Base-by-base conservation (phyloP, 2,113 vertebrate genomes). In the Cromileptes altivelis region DNA sequence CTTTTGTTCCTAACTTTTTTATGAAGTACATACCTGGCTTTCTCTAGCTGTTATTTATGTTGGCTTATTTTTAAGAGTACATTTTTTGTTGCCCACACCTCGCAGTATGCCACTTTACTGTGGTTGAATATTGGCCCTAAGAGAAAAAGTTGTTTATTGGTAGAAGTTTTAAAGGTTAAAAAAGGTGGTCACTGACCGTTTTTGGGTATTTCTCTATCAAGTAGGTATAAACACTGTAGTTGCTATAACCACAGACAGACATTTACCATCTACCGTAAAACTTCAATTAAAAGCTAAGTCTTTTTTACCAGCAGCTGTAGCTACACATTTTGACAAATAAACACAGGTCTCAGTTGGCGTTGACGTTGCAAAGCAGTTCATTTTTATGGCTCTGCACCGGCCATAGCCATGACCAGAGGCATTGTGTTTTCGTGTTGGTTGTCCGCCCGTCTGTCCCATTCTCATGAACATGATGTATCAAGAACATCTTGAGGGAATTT, bases 51-150 rank as follows among this genome's bases (percentile, higher is more conserved):
- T 88, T 89, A 6, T 85, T 92, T 85, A 65, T 87, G 75, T 88
- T 90, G 81, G 74, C 84, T 89, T 87, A 63, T 80, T 75, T 84
- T 85, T 61, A 68, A 63, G 13, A 70, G 57, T 82, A 62, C 62
- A 30, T 80, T 85, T 91, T 90, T 55, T 91, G 88, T 92, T 93
- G 88, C 85, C 87, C 88, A 70, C 80, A 61, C 79, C 76, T 85
- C 25, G 81, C 91, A 86, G 82, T 87, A 72, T 94, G 82, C 81
- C 69, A 88, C 92, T 89, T 88, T 90, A 81, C 74, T 79, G 82
- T 90, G 81, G 78, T 88, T 89, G 73, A 89, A 75, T 86, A 86
- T 86, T 86, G 85, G 85, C 78, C 80, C 57, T 58, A 50, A 70
- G 75, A 87, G 69, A 91, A 62, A 79, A 67, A 75, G 67, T 37